Evolutionary conservation across 2,888 invertebrate species (phyloP).

Genomic region (Eurytoma adleriae): DNA sequence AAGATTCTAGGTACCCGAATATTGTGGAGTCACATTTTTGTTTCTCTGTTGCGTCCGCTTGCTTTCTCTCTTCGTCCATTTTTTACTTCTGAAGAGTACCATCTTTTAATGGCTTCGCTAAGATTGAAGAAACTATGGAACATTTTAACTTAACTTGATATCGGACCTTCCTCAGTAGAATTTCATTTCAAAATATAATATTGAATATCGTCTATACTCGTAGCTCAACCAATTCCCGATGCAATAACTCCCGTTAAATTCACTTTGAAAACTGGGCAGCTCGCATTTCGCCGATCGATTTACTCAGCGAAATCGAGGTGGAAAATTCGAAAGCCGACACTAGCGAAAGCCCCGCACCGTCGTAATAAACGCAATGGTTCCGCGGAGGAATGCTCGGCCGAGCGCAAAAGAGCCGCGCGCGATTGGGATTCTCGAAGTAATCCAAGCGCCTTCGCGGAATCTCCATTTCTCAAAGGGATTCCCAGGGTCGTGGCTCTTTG

Average conservation of each 20-base stretch:
- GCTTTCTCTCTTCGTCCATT: background rate
- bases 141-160: too few species aligned
- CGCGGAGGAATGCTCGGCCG: background rate
- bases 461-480: slow-evolving; percentile 42
- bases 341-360: too few species aligned
- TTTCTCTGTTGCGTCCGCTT: background rate
- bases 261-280: background rate
- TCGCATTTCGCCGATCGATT: background rate
- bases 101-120: too few species aligned
- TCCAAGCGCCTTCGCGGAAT: slow-evolving; percentile 1
- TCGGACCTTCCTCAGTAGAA: background rate
- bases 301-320: too few species aligned
- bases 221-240: background rate
- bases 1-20: background rate
- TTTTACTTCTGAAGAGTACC: too few species aligned
- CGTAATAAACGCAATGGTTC: too few species aligned
- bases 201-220: background rate
- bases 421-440: slow-evolving; percentile 39
- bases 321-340: too few species aligned
- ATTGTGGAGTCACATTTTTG: slow-evolving; percentile 33
- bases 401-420: background rate
- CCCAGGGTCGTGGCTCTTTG: slow-evolving; percentile 1
- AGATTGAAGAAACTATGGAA: background rate
- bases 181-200: background rate
- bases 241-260: background rate